Evolutionary conservation across 2,888 invertebrate species (phyloP), one percentile per base, ranked within the genome.

Genomic region (Pachliopta kotzebuea): DNA sequence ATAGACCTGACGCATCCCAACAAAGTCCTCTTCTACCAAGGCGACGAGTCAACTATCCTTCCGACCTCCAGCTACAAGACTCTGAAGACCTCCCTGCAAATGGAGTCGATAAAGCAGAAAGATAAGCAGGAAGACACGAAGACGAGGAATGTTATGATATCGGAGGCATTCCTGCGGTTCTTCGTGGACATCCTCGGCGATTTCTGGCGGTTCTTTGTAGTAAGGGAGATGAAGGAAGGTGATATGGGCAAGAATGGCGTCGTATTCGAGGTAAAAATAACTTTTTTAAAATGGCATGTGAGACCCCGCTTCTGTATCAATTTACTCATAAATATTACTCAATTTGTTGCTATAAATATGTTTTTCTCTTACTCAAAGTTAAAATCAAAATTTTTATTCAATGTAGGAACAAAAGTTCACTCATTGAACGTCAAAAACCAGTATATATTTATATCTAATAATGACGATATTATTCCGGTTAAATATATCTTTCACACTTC

Each of bases 181-280:
- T 97, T 97, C 78, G 94, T 96, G 1, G 95, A 96, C 73, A 93
- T 95, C 9, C 82, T 96, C 68, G 96, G 95, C 0, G 95, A 96
- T 75, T 96, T 95, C 85, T 94, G 79, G 94, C 89, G 78, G 81
- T 95, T 75, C 76, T 92, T 77, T 84, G 84, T 74, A 0, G 83
- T 76, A 6, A 82, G 81, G 0, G 85, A 80, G 9, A 63, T 79
- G 29, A 78, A 74, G 23, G 86, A 88, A 0, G 80, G 78, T 0
- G 83, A 79, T 23, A 70, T 89, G 71, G 90, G 89, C 1, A 80
- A 78, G 4, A 79, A 80, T 8, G 86, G 83, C 0, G 80, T 90
- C 0, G 71, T 86, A 31, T 91, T 91, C 75, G 88, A 90, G 74
- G 90, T 91, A 21, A 85, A 88, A 85, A 57, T 26, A 14, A 14